Evolutionary conservation across 1,140 invertebrate species (phyloP).

Genomic region (Sitodiplosis mosellana): DNA sequence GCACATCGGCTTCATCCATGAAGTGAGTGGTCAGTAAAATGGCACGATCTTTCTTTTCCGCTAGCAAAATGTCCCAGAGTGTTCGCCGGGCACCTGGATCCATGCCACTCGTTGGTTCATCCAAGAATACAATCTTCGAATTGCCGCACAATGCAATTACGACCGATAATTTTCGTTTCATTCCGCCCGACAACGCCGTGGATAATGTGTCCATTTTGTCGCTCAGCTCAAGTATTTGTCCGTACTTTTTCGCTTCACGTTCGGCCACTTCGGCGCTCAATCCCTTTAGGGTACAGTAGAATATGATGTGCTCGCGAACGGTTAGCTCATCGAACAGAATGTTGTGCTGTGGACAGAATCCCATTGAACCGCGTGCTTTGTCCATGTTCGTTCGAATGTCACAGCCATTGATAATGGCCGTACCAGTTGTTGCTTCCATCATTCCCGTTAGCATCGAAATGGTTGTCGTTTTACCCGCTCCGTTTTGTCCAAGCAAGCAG

Average conservation of each 20-base stretch:
- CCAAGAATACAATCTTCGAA: conserved; percentile 57
- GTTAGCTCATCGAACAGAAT: conserved; percentile 76
- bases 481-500: conserved; percentile 48
- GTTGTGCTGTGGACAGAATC: conserved; percentile 83
- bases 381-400: conserved; percentile 38
- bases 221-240: conserved; percentile 45
- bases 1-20: conserved; percentile 88
- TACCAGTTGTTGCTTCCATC: conserved; percentile 39
- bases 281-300: conserved; percentile 12
- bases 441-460: conserved; percentile 55
- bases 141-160: conserved; percentile 74
- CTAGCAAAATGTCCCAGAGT: conserved; percentile 64
- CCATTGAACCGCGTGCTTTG: conserved; percentile 43
- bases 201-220: conserved; percentile 34
- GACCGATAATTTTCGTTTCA: conserved; percentile 80
- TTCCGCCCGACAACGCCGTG: conserved; percentile 62
- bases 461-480: conserved; percentile 39
- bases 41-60: conserved; percentile 31
- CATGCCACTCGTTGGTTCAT: conserved; percentile 85
- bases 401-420: conserved; percentile 38
- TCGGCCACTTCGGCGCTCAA: conserved; percentile 25
- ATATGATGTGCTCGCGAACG: conserved; percentile 63
- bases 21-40: conserved; percentile 87
- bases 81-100: conserved; percentile 72
- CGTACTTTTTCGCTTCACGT: conserved; percentile 36